Evolutionary conservation across 2,113 vertebrate genomes (phyloP), one percentile per base, ranked within the genome.

Genomic region (Brachypteracias leptosomus): DNA sequence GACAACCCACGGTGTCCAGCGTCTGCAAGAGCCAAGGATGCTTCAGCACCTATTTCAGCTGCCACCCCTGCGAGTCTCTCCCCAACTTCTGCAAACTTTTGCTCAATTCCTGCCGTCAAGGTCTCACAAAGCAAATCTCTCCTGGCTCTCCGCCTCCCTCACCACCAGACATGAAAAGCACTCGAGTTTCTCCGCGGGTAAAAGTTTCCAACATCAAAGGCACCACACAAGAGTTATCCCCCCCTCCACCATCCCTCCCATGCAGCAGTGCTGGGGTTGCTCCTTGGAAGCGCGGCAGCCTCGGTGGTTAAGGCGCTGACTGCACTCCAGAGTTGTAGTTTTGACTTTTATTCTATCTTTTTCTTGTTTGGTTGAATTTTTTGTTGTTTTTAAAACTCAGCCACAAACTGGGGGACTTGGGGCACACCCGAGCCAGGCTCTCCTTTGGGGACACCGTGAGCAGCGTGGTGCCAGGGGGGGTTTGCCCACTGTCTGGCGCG

Each of bases 141-240:
- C 67, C 88, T 89, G 95, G 88, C 95, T 89, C 78, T 38, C 83
- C 59, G 90, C 96, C 90, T 85, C 66, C 58, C 52, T 73, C 59
- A 47, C 26, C 65, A 85, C 59, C 82, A 92, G 75, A 94, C 88
- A 90, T 86, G 83, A 95, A 97, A 96, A 92, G 95, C 90, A 80
- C 85, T 90, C 4, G 11, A 76, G 83, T 90, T 92, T 90, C 90
- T 96, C 90, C 72, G 47, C 7, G 51, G 72, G 95, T 46, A 88
- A 90, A 89, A 91, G 67, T 61, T 62, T 96, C 71, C 54, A n/a
- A 97, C 90, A 96, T 96, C 95, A 96, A 97, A 97, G 92, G 90
- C 93, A 86, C 59, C 91, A 90, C 89, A 86, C 44, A 26, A 67
- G 68, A 77, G 68, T 10, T 38, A 49, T 70, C 18, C 1, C 35